Evolutionary conservation across 2,888 invertebrate species (phyloP), one percentile per base, ranked within the genome.

Genomic region (Papilio protenor): DNA sequence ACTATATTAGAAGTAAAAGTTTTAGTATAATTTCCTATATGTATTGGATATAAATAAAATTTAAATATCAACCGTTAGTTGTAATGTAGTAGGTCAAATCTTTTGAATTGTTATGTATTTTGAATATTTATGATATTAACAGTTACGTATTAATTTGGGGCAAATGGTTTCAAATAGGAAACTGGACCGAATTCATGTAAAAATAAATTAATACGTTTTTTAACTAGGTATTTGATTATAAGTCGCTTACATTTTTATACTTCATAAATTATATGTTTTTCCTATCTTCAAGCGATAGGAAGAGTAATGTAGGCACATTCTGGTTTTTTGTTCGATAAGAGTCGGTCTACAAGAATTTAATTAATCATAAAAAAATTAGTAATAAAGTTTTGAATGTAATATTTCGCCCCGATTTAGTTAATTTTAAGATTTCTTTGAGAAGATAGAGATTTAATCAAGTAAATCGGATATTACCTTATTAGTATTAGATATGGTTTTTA

Each of bases 1-100:
- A 69, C 57, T 75, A 14, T 33, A 57, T 40, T 70, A 52, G n/a
- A 33, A 72, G 27, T 72, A 72, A 72, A 55, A 55, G 55, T 40
- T 72, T 55, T 8, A 16, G 6, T 18, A 33, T 55, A 27, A 21
- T 23, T 52, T 71, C 14, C 21, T 27, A 52, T 71, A 11, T 69
- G 33, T 18, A 45, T 69, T 45, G 6, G n/a, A 23, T 61, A 27
- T 14, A 45, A 16, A 45, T 21, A 18, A 40, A 45, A 45, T 69
- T 45, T 45, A 21, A 69, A 69, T 45, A 16, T 12, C 40, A 12
- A 45, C 66, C 40, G 66, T 69, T 45, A 69, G n/a, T 12, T 45
- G 33, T 40, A 40, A 66, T 40, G 21, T 69, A 21, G 40, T 69
- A 45, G 45, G 66, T 69, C 45, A 69, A 45, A 33, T 45, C 45